Evolutionary conservation across 1,140 invertebrate species (phyloP).

Genomic region (Andricus grossulariae): DNA sequence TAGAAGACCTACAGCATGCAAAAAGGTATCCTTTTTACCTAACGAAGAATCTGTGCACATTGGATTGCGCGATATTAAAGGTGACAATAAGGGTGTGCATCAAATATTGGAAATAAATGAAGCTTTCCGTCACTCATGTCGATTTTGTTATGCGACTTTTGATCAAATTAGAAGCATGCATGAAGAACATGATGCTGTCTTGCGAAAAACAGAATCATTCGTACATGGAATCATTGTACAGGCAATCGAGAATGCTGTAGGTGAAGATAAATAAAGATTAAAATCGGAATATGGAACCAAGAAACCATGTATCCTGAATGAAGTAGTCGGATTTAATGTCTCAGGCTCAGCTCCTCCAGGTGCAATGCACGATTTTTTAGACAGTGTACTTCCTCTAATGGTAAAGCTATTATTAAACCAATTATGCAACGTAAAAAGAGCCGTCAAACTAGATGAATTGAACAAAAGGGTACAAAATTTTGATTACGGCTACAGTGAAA

Average conservation of each 20-base stretch:
- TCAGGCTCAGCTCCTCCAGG: not conserved
- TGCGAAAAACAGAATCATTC: not conserved
- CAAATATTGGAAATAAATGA: not conserved
- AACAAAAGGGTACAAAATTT: not conserved
- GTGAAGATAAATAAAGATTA: not conserved
- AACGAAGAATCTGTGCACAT: not conserved
- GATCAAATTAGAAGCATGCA: not conserved
- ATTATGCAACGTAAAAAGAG: not conserved
- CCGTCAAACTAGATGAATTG: not conserved
- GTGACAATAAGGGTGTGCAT: not conserved
- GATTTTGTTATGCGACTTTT: not conserved
- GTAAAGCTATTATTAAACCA: not conserved
- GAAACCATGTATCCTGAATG: not conserved
- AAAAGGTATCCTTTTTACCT: not conserved
- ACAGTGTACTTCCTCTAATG: not conserved
- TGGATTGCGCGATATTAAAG: not conserved
- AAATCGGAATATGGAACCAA: not conserved
- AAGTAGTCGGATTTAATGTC: not conserved
- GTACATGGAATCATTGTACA: not conserved
- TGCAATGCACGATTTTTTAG: not conserved
- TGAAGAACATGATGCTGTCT: not conserved
- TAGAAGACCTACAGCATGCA: not conserved
- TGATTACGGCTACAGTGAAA: not conserved
- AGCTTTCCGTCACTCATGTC: not conserved
- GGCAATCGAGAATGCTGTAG: not conserved